Evolutionary conservation across 2,113 vertebrate genomes (phyloP), one percentile per base, ranked within the genome.

Genomic region (Seriola quinqueradiata): DNA sequence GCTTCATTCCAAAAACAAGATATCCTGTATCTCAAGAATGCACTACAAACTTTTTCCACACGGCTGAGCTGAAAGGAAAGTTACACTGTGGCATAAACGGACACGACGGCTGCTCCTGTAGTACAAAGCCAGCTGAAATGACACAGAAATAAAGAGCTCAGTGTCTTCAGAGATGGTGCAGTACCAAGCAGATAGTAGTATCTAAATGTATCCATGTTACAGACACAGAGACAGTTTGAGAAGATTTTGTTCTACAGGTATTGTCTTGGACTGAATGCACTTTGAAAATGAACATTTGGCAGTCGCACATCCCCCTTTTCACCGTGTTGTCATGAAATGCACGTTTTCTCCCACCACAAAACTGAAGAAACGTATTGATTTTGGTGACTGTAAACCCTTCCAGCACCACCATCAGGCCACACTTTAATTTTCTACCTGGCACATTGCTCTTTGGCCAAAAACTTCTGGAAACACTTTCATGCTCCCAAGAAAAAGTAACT

Each of bases 261-360:
- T 50, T 3, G 4, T 19, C 52, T 59, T 36, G 8, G 64, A 19
- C 38, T 55, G 48, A 28, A 52, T 60, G 40, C 13, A 19, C n/a
- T 61, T 66, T 50, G 57, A 59, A 38, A 11, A n/a, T 68, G 44
- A 38, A 82, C 28, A 50, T n/a, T 72, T 71, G 60, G 68, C 77
- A 36, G 19, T 19, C 13, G 14, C 28, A 11, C 3, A 36, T 28
- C 8, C 0, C 0, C 14, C 17, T 58, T 63, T 71, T 40, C n/a
- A 32, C 4, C 2, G 3, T 23, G 2, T 42, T 9, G n/a, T 46
- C 5, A 46, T 13, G 10, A 64, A 64, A 64, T 17, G 8, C 14
- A 36, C 16, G 9, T 60, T 8, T 36, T 8, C 7, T 1, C 6
- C 59, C 59, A n/a, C 19, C 17, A 21, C 17, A 34, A 64, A n/a